Conservation (phyloP, 2,113 vertebrate genomes). For the Redunca redunca region DNA sequence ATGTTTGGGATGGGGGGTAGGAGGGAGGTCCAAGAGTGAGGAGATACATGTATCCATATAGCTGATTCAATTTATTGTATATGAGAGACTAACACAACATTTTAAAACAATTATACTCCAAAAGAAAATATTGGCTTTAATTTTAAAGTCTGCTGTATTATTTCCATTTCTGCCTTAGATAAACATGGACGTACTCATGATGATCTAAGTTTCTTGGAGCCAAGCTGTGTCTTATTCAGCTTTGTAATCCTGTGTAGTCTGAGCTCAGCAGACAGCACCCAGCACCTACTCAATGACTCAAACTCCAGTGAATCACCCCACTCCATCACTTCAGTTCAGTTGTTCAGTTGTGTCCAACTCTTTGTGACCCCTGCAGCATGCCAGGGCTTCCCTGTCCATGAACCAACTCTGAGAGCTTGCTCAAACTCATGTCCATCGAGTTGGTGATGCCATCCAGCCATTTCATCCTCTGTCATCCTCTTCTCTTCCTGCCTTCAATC, state of each 20-base stretch:
- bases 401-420: not conserved
- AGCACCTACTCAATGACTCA: not conserved
- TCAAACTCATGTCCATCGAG: not conserved
- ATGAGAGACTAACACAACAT: not conserved
- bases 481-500: not conserved
- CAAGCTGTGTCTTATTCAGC: not conserved
- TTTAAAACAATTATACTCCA: not conserved
- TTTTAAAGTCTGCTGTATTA: not conserved
- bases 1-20: not conserved
- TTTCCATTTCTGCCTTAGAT: not conserved
- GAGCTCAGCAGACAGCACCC: not conserved
- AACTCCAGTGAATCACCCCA: not conserved
- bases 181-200: not conserved
- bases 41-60: not conserved
- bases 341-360: not conserved
- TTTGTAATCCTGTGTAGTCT: not conserved
- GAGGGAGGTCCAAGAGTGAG: not conserved
- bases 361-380: not conserved
- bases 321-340: not conserved
- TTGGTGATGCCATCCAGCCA: not conserved
- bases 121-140: not conserved
- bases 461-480: not conserved
- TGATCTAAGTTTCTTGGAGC: not conserved
- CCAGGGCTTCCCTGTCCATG: not conserved
- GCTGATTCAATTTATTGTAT: not conserved